Conservation (phyloP, 1,140 invertebrate species). For the Paramacrobiotus metropolitanus region DNA sequence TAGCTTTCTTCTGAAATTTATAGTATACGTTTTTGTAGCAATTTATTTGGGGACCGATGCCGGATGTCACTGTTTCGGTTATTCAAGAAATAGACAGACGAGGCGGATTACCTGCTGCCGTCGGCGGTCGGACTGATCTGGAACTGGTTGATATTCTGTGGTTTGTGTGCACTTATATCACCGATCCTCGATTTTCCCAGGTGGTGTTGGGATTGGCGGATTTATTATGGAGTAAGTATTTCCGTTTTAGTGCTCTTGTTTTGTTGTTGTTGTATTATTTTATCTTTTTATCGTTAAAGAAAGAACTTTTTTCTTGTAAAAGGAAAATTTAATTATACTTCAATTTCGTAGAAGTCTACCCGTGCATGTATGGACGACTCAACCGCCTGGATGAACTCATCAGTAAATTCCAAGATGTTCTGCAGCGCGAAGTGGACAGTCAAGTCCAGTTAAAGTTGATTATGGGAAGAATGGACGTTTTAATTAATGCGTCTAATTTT, state of each 20-base stretch:
- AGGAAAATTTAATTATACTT: too few species aligned
- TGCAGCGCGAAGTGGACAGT: background rate
- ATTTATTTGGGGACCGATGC: conserved; percentile 28
- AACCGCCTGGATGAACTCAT: background rate
- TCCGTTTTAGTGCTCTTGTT: background rate
- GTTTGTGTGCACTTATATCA: background rate
- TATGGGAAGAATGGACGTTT: background rate
- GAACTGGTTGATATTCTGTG: background rate
- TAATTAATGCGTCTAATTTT: background rate
- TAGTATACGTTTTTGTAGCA: conserved; percentile 4
- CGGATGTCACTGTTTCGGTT: conserved; percentile 48
- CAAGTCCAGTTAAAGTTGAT: background rate
- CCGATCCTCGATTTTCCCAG: background rate
- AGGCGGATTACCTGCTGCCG: conserved; percentile 13
- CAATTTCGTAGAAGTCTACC: background rate
- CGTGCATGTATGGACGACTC: background rate
- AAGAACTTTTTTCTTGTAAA: too few species aligned
- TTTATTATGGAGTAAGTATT: background rate
- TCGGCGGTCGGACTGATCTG: background rate
- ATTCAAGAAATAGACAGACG: conserved; percentile 44
- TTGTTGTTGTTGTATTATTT: background rate
- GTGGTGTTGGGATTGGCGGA: background rate
- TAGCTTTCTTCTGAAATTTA: too few species aligned
- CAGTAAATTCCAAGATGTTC: background rate
- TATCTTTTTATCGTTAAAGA: background rate